Evolutionary conservation across 1,140 invertebrate species (phyloP).

Genomic region (Drosophila novamexicana): DNA sequence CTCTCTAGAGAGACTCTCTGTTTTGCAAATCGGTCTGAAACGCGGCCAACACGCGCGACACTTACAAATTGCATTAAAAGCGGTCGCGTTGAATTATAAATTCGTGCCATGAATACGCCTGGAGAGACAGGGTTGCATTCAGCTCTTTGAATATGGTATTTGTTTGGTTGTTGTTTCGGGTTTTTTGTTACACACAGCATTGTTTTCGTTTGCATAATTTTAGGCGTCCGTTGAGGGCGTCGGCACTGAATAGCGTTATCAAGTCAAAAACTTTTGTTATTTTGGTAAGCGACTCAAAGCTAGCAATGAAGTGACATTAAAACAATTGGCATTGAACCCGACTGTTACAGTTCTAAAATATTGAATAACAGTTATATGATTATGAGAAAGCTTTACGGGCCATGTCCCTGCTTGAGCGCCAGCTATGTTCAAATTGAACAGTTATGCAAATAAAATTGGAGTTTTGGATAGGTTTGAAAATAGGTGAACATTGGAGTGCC

Average conservation of each 20-base stretch:
- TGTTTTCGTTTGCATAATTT: slow-evolving; percentile 69
- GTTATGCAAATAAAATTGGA: no score
- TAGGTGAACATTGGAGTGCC: no score
- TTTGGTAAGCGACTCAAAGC: slow-evolving; percentile 17
- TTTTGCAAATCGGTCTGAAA: slow-evolving; percentile 48
- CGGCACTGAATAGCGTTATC: slow-evolving; percentile 19
- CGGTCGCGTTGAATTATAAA: slow-evolving; percentile 52
- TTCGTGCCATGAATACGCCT: slow-evolving; percentile 42
- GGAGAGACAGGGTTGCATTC: slow-evolving; percentile 17
- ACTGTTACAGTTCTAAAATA: background rate
- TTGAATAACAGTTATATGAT: slow-evolving; percentile 5
- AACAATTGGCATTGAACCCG: slow-evolving; percentile 23
- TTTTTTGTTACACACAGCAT: slow-evolving; percentile 17
- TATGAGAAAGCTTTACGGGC: background rate
- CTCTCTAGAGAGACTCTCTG: background rate
- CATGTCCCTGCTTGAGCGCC: background rate
- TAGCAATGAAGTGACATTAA: slow-evolving; percentile 1
- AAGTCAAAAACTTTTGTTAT: slow-evolving; percentile 15
- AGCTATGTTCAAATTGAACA: no score
- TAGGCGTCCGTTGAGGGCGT: slow-evolving; percentile 15
- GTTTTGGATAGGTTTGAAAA: no score
- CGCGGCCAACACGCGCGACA: slow-evolving; percentile 41
- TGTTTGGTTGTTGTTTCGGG: slow-evolving; percentile 13
- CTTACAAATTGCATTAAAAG: slow-evolving; percentile 75
- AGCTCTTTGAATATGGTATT: slow-evolving; percentile 25